These are phyloP conservation scores for Plagiodera versicolora DNA, from an alignment of 2,888 invertebrate species.

Conservation along the genomic window DNA sequence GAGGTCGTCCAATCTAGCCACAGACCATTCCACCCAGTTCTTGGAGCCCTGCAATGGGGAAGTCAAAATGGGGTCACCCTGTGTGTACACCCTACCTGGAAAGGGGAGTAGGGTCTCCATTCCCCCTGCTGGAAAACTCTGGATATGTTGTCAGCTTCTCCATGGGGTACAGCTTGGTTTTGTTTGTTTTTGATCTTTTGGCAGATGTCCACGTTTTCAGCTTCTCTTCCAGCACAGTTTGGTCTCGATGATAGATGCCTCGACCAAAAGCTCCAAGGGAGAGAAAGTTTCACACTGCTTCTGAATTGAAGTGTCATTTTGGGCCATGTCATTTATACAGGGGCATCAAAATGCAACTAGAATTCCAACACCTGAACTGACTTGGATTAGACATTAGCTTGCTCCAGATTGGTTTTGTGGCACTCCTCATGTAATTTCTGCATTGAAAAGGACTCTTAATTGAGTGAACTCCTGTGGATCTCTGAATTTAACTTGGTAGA, in stretches of 20 bases:
- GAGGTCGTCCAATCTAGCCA: conserved; percentile 67
- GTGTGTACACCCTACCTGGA: conserved; percentile 51
- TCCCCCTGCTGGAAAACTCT: conserved; percentile 30
- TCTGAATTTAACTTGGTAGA: no score
- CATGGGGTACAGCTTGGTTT: background rate
- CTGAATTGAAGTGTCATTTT: background rate
- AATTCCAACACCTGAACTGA: no score
- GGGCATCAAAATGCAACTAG: no score
- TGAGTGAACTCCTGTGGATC: conserved; percentile 17
- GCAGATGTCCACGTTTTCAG: background rate
- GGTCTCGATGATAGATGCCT: background rate
- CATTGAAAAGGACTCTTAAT: conserved; percentile 17
- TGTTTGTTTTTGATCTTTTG: background rate
- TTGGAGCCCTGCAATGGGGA: conserved; percentile 59
- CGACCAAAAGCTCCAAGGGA: no score
- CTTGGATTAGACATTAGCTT: no score
- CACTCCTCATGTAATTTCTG: no score
- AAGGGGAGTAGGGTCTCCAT: conserved; percentile 65
- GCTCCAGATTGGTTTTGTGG: no score
- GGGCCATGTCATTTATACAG: background rate
- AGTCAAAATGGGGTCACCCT: no score
- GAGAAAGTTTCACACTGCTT: no score
- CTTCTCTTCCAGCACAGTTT: background rate
- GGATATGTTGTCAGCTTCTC: conserved; percentile 20
- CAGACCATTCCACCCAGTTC: conserved; percentile 54